These are phyloP conservation scores for Pasiphila rectangulata DNA, from an alignment of 2,888 invertebrate species.

Conservation along the genomic window DNA sequence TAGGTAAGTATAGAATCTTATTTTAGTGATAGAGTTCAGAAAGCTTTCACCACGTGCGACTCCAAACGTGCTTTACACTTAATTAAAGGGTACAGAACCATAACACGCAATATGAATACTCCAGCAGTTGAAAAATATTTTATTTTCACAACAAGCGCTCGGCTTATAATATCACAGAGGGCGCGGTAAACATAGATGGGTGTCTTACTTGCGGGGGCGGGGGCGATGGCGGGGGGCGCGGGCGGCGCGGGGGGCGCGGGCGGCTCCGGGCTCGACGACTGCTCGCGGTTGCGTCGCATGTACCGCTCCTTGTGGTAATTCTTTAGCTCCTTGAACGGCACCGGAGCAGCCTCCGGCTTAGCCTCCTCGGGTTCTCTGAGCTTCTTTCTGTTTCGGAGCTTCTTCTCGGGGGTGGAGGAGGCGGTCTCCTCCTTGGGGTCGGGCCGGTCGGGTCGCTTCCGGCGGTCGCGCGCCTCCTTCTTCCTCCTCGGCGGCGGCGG, in stretches of 20 bases:
- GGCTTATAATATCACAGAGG: constrained; percentile 65
- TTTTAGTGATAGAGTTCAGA: neutral
- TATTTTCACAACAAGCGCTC: constrained; percentile 61
- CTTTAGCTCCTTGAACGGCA: constrained; percentile 80
- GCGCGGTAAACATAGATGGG: constrained; percentile 46
- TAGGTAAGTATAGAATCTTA: no score
- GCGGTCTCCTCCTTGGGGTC: constrained; percentile 34
- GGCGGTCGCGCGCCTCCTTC: constrained; percentile 38
- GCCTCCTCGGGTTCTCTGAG: constrained; percentile 30
- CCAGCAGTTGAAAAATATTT: constrained; percentile 70
- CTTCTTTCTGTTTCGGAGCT: constrained; percentile 28
- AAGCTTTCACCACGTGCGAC: constrained; percentile 5
- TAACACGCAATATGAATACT: constrained; percentile 70
- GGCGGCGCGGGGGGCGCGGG: constrained; percentile 35
- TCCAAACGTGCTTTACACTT: constrained; percentile 5
- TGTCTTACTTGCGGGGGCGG: constrained; percentile 76
- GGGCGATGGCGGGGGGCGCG: constrained; percentile 21
- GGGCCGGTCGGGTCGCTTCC: constrained; percentile 33
- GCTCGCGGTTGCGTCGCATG: constrained; percentile 83
- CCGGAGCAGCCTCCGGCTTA: constrained; percentile 43
- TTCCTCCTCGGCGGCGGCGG: constrained; percentile 36
- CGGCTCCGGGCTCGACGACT: constrained; percentile 80
- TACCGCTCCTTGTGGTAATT: constrained; percentile 82
- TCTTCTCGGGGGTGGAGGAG: constrained; percentile 50
- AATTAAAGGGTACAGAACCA: constrained; percentile 53